A percentile compares a stretch with the other conserved stretches of the same genome.
Evolutionary conservation across 2,888 invertebrate genomes (phyloP).

Genomic region (Coenonympha arcania): DNA sequence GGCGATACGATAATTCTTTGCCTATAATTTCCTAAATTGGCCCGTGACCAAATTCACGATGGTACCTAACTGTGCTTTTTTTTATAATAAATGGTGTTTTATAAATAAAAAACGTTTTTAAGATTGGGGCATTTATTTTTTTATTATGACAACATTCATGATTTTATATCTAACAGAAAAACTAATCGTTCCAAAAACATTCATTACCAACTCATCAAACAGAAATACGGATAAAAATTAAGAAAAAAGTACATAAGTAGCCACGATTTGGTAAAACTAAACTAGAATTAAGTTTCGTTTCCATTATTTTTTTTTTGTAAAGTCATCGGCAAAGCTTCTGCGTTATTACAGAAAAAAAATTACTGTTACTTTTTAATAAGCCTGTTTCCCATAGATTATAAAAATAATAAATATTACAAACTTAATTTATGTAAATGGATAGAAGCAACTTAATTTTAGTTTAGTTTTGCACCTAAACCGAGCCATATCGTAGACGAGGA

Average conservation of each 20-base stretch:
- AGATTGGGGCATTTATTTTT: constrained; percentile 4
- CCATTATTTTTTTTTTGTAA: too few species aligned
- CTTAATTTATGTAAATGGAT: background rate
- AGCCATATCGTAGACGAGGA: constrained; percentile 12
- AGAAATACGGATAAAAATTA: background rate
- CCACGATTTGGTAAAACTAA: background rate
- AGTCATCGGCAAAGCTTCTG: too few species aligned
- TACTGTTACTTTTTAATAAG: too few species aligned
- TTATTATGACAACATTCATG: background rate
- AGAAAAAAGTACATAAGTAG: background rate
- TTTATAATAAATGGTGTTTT: too few species aligned
- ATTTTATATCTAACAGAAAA: background rate
- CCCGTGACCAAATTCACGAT: too few species aligned
- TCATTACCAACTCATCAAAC: background rate
- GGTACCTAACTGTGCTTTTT: too few species aligned
- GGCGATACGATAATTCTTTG: too few species aligned
- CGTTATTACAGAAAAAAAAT: too few species aligned
- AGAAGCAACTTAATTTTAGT: background rate
- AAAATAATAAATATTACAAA: too few species aligned
- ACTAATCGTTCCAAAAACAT: background rate
- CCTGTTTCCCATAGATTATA: too few species aligned
- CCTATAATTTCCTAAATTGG: too few species aligned
- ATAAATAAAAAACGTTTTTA: background rate
- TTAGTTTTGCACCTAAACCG: background rate
- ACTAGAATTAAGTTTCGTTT: background rate